A percentile compares a stretch with the other conserved stretches of the same genome.
Conservation (phyloP, 2,888 invertebrate genomes). For the Netelia fuscicornis region DNA sequence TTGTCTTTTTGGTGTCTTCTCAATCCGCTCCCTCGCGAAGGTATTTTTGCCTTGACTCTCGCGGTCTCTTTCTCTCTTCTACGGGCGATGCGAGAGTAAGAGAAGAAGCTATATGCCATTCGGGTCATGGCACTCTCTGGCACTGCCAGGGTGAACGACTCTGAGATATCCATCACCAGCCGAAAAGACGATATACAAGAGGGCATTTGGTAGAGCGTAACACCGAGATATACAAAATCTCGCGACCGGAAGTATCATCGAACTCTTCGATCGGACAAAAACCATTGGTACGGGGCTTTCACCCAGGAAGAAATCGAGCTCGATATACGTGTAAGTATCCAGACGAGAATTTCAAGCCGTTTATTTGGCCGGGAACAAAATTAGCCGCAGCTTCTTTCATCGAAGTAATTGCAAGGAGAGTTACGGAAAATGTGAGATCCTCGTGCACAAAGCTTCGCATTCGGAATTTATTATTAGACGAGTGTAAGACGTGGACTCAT, state of each 20-base stretch:
- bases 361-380: slow-evolving; percentile 49
- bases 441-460: slow-evolving; percentile 8
- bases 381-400: slow-evolving; percentile 44
- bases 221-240: not conserved
- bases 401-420: slow-evolving; percentile 34
- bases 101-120: slow-evolving; percentile 46
- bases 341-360: not conserved
- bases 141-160: slow-evolving; percentile 62
- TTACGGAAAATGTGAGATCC: slow-evolving; percentile 6
- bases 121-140: slow-evolving; percentile 52
- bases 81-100: slow-evolving; percentile 12
- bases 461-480: slow-evolving; percentile 56
- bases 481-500: not conserved
- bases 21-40: slow-evolving; percentile 31
- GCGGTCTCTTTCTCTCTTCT: slow-evolving; percentile 17
- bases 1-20: slow-evolving; percentile 52
- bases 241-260: slow-evolving; percentile 30
- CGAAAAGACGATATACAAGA: slow-evolving; percentile 11
- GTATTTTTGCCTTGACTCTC: slow-evolving; percentile 57
- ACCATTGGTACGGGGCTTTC: slow-evolving; percentile 13
- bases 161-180: slow-evolving; percentile 46
- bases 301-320: not conserved
- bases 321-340: not conserved
- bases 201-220: not conserved
- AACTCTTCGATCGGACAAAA: slow-evolving; percentile 16